These are phyloP conservation scores for Hepsetus odoe DNA, from an alignment of 2,113 vertebrate genomes.

Conservation along the genomic window DNA sequence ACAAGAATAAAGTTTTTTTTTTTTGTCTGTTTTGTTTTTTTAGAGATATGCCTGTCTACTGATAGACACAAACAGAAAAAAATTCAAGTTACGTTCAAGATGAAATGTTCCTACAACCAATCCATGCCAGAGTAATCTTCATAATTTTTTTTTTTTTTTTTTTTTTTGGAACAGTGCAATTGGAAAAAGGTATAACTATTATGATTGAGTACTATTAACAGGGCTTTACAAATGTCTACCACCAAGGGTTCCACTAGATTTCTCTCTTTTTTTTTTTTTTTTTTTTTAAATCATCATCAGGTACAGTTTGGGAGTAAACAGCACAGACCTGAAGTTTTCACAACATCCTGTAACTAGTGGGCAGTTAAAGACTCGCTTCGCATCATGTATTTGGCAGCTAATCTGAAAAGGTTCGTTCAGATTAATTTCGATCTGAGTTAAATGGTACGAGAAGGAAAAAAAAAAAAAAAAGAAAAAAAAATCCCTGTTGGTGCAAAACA, in stretches of 20 bases:
- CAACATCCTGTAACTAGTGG: conserved; percentile 33
- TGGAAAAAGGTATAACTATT: conserved; percentile 56
- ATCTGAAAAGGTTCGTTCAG: conserved; percentile 35
- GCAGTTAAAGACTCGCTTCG: conserved; percentile 31
- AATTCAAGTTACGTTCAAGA: conserved; percentile 78
- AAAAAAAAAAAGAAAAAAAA: too few species aligned
- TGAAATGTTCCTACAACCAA: conserved; percentile 64
- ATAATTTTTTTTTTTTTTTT: conserved; percentile 58
- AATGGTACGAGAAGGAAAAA: conserved; percentile 24
- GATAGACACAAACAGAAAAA: conserved; percentile 65
- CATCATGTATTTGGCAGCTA: conserved; percentile 48
- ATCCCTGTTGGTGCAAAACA: conserved; percentile 45
- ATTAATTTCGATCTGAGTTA: conserved; percentile 29
- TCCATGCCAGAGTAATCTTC: conserved; percentile 56
- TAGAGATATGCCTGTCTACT: conserved; percentile 59
- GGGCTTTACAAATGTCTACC: conserved; percentile 44
- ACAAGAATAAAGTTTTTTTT: conserved; percentile 34
- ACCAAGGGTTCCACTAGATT: conserved; percentile 38
- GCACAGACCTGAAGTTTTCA: conserved; percentile 40
- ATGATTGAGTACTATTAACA: conserved; percentile 51
- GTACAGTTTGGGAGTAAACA: conserved; percentile 40
- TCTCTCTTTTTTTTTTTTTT: neutral
- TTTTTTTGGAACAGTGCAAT: conserved; percentile 75
- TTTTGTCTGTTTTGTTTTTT: too few species aligned
- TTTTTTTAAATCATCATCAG: neutral